A percentile compares a stretch with the other conserved stretches of the same genome.
Evolutionary conservation across 2,888 invertebrate genomes (phyloP).

Genomic region (Ormyrus labotus): DNA sequence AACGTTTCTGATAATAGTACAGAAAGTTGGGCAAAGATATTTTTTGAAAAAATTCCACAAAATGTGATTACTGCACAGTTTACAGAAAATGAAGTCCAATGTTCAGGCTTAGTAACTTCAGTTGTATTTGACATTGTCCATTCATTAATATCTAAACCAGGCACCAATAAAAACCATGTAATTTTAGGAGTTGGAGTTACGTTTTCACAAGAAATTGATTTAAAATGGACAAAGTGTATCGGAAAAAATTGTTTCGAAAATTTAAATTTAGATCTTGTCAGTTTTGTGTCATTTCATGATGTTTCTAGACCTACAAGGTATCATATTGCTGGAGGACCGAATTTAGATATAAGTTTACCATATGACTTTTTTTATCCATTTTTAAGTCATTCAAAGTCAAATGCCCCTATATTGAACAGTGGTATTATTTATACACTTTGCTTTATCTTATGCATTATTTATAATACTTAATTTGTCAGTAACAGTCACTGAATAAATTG

Average conservation of each 20-base stretch:
- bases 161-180: slow-evolving; percentile 66
- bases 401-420: slow-evolving; percentile 15
- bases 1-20: slow-evolving; percentile 74
- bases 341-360: slow-evolving; percentile 82
- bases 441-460: slow-evolving; percentile 8
- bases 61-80: slow-evolving; percentile 63
- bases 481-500: no score
- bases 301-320: slow-evolving; percentile 76
- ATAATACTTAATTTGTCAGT: no score
- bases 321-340: slow-evolving; percentile 80
- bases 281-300: slow-evolving; percentile 75
- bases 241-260: slow-evolving; percentile 64
- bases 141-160: slow-evolving; percentile 65
- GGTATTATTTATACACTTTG: slow-evolving; percentile 15
- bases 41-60: slow-evolving; percentile 71
- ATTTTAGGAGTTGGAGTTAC: slow-evolving; percentile 67
- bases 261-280: slow-evolving; percentile 64
- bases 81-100: slow-evolving; percentile 64
- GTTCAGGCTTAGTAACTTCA: slow-evolving; percentile 71
- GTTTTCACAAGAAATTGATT: slow-evolving; percentile 65
- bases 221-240: slow-evolving; percentile 68
- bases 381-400: slow-evolving; percentile 65
- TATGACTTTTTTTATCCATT: slow-evolving; percentile 87
- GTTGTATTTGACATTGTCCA: slow-evolving; percentile 68
- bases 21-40: slow-evolving; percentile 77